Conservation (phyloP, 2,113 vertebrate species). For the Puma concolor region DNA sequence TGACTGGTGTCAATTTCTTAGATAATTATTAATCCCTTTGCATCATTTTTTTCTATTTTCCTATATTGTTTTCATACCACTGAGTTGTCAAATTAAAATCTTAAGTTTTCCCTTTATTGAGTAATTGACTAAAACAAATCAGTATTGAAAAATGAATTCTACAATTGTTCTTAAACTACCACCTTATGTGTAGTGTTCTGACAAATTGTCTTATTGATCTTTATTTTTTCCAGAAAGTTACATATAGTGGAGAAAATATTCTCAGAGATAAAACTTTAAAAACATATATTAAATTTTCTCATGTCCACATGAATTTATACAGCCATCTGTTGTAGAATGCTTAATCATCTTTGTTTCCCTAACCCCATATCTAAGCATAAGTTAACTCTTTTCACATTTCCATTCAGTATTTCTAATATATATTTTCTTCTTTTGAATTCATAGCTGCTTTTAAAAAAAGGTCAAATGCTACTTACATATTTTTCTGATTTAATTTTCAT, state of each 20-base stretch:
- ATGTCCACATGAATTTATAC: background rate
- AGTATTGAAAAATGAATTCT: background rate
- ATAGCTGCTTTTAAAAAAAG: background rate
- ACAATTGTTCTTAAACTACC: background rate
- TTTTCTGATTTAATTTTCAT: background rate
- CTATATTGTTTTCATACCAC: background rate
- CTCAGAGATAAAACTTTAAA: background rate
- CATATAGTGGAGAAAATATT: background rate
- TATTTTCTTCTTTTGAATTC: background rate
- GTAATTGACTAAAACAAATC: background rate
- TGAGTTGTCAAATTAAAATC: background rate
- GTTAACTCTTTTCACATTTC: background rate
- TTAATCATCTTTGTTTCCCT: background rate
- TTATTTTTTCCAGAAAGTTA: background rate
- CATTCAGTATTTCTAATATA: background rate
- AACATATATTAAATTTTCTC: background rate
- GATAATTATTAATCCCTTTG: background rate
- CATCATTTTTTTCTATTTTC: background rate
- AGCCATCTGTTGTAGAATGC: background rate
- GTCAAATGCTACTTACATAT: background rate
- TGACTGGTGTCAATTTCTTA: background rate
- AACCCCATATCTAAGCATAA: background rate
- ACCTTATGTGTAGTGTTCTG: background rate
- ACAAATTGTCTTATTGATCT: background rate
- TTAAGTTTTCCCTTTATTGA: background rate